Conservation (phyloP, 2,113 vertebrate species). For the Emydura subglobosa region DNA sequence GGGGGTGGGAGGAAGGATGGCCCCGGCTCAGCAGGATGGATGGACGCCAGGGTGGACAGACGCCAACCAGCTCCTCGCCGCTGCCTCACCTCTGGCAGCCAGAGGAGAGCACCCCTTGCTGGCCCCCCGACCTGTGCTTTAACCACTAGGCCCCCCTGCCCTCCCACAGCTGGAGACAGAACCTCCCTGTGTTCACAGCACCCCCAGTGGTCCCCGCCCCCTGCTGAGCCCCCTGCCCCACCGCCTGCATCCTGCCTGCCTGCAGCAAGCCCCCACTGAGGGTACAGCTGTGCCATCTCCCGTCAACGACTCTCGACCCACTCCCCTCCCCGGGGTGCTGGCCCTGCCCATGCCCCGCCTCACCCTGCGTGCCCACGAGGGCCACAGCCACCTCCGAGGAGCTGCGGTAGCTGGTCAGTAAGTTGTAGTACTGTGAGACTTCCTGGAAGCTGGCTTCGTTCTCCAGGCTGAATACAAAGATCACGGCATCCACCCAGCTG, state of each 20-base stretch:
- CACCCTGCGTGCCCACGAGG: slow-evolving; percentile 96
- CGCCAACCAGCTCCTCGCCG: not conserved
- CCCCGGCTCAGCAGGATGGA: not conserved
- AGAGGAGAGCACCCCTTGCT: not conserved
- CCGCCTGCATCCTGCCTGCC: not conserved
- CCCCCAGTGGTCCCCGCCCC: not conserved
- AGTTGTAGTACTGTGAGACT: slow-evolving; percentile 85
- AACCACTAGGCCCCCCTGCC: too few species aligned
- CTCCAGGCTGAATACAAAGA: slow-evolving; percentile 98
- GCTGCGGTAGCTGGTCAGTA: slow-evolving; percentile 82
- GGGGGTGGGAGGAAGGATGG: not conserved
- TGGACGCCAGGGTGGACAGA: not conserved
- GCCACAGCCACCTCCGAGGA: slow-evolving; percentile 87
- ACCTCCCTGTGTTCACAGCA: too few species aligned
- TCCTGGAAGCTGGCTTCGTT: slow-evolving; percentile 95
- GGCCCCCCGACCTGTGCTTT: too few species aligned
- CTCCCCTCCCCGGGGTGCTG: rapidly evolving
- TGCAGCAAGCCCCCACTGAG: not conserved
- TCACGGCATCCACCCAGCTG: slow-evolving; percentile 93
- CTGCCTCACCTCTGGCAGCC: not conserved
- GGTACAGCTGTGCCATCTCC: not conserved
- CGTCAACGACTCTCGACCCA: too few species aligned
- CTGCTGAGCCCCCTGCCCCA: not conserved
- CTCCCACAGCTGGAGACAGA: too few species aligned
- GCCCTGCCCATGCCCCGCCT: slow-evolving; percentile 16